phyloP scores from a whole-genome alignment of 1,140 invertebrate genomes.

The Vollenhovia emeryi region DNA sequence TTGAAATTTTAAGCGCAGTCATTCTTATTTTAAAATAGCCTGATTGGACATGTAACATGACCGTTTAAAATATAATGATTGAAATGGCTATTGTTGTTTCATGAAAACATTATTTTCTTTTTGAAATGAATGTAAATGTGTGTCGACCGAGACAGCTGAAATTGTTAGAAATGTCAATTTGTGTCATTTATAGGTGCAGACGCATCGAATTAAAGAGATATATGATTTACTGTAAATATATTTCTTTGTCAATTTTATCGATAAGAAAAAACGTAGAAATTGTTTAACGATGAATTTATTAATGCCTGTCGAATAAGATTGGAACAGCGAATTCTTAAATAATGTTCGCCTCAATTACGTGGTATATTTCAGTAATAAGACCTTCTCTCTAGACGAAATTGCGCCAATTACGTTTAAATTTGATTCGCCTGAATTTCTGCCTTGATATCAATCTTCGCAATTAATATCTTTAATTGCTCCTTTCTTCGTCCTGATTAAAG shows the following conservation, averaged over 20 bases:
- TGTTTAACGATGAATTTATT: not conserved
- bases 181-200: not conserved
- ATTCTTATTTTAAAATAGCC: not conserved
- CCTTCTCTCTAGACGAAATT: slow-evolving; percentile 5
- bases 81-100: no score
- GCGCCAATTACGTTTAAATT: not conserved
- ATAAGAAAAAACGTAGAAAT: not conserved
- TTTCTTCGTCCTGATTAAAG: not conserved
- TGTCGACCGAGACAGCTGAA: not conserved
- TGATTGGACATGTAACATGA: not conserved
- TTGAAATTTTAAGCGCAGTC: not conserved
- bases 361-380: slow-evolving; percentile 14
- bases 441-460: slow-evolving; percentile 15
- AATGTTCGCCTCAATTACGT: slow-evolving; percentile 1
- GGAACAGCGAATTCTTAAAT: not conserved
- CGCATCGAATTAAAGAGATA: not conserved
- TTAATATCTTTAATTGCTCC: slow-evolving; percentile 10
- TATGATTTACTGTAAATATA: not conserved
- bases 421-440: slow-evolving; percentile 6
- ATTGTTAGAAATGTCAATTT: not conserved
- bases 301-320: not conserved
- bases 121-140: not conserved
- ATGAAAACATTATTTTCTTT: slow-evolving; percentile 29
- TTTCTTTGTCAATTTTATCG: not conserved
- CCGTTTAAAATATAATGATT: not conserved